Conservation (phyloP, 2,888 invertebrate genomes). For the Drosophila histrio region DNA sequence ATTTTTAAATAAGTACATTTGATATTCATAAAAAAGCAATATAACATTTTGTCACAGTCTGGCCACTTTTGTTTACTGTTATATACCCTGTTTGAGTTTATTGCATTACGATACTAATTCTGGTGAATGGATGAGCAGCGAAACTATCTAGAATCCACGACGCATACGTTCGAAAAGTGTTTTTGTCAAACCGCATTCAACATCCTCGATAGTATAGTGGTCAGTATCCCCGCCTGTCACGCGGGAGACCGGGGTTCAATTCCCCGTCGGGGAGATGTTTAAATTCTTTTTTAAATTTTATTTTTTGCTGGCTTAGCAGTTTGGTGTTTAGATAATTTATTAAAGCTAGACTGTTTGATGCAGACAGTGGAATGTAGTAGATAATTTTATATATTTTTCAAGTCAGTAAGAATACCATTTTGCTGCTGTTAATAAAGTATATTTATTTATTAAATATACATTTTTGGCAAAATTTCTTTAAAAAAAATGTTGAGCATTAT, state of each 20-base stretch:
- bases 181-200: background rate
- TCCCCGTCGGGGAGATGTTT: slow-evolving; percentile 42
- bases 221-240: slow-evolving; percentile 38
- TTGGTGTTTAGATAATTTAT: no score
- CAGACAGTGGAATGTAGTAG: no score
- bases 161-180: background rate
- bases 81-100: background rate
- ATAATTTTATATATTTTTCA: no score
- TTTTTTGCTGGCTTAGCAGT: background rate
- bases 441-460: no score
- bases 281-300: slow-evolving; percentile 13
- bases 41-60: no score
- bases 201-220: slow-evolving; percentile 40
- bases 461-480: background rate
- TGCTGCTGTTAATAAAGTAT: no score
- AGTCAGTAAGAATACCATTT: no score
- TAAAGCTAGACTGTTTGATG: background rate
- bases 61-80: background rate
- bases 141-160: background rate
- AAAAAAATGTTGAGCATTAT: no score
- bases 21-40: no score
- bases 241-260: slow-evolving; percentile 49
- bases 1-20: no score
- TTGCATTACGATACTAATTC: background rate
- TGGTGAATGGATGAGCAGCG: background rate